phyloP scores from a whole-genome alignment of 2,888 invertebrate genomes.

The Podabrus alpinus region DNA sequence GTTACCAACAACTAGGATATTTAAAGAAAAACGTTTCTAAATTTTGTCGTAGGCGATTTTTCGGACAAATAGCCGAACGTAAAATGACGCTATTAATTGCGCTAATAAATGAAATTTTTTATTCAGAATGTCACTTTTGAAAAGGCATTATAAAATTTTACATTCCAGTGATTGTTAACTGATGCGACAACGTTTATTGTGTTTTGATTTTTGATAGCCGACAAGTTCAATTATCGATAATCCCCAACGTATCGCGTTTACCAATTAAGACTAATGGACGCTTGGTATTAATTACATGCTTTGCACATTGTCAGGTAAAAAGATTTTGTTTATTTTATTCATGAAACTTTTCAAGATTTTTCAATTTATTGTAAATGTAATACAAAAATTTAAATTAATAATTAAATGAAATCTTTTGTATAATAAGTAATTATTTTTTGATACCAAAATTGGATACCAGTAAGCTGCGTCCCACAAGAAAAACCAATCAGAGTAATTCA shows the following conservation, averaged over 20 bases:
- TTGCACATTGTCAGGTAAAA: constrained; percentile 6
- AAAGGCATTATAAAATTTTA: neutral
- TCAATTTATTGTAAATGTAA: neutral
- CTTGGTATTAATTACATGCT: constrained; percentile 7
- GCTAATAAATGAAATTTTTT: neutral
- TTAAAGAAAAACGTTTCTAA: too few species aligned
- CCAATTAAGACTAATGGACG: constrained; percentile 18
- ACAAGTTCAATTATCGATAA: constrained; percentile 14
- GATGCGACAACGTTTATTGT: constrained; percentile 4
- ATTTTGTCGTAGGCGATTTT: too few species aligned
- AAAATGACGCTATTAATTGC: neutral
- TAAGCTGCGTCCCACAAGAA: neutral
- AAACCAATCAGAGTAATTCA: neutral
- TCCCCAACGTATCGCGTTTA: constrained; percentile 9
- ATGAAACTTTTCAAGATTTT: neutral
- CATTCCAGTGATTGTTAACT: neutral
- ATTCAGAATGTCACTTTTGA: neutral
- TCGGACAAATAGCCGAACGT: too few species aligned
- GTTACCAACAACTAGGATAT: too few species aligned
- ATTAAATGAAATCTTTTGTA: too few species aligned
- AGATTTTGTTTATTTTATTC: neutral
- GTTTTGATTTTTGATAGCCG: constrained; percentile 12
- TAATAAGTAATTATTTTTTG: too few species aligned
- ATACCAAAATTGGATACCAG: neutral
- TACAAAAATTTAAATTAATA: neutral